phyloP scores from a whole-genome alignment of 1,140 invertebrate species.

The Brachionus angularis region DNA sequence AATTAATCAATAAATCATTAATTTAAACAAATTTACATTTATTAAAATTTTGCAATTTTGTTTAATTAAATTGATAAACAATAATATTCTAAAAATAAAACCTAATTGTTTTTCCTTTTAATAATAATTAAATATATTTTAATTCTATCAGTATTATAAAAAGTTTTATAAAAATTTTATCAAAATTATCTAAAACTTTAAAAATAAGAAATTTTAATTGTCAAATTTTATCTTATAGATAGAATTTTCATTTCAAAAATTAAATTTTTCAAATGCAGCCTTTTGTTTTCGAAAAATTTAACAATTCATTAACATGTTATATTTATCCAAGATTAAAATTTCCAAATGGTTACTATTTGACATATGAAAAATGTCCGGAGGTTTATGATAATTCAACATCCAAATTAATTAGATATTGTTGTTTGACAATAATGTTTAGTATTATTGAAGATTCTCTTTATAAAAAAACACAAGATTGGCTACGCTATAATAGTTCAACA shows the following conservation, averaged over 20 bases:
- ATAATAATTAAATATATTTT: no score
- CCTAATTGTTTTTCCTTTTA: no score
- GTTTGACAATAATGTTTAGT: conserved; percentile 13
- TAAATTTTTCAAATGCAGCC: conserved; percentile 15
- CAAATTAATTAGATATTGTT: conserved; percentile 29
- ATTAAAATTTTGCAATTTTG: no score
- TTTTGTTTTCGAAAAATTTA: conserved; percentile 9
- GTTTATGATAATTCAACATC: conserved; percentile 16
- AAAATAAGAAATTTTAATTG: no score
- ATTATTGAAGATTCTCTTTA: conserved; percentile 23
- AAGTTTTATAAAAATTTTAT: no score
- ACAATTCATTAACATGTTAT: conserved; percentile 6
- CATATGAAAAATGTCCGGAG: conserved; percentile 39
- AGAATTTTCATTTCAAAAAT: neutral
- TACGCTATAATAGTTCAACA: conserved; percentile 30
- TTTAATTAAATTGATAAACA: no score
- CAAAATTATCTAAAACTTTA: no score
- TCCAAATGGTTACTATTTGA: conserved; percentile 26
- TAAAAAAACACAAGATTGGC: conserved; percentile 40
- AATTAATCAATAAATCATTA: no score
- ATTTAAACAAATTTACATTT: no score
- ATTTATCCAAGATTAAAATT: conserved; percentile 27
- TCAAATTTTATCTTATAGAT: no score
- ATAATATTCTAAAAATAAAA: no score
- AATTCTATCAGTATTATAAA: no score